Evolutionary conservation across 2,113 vertebrate genomes (phyloP).

Genomic region (Dicerorhinus sumatrensis): DNA sequence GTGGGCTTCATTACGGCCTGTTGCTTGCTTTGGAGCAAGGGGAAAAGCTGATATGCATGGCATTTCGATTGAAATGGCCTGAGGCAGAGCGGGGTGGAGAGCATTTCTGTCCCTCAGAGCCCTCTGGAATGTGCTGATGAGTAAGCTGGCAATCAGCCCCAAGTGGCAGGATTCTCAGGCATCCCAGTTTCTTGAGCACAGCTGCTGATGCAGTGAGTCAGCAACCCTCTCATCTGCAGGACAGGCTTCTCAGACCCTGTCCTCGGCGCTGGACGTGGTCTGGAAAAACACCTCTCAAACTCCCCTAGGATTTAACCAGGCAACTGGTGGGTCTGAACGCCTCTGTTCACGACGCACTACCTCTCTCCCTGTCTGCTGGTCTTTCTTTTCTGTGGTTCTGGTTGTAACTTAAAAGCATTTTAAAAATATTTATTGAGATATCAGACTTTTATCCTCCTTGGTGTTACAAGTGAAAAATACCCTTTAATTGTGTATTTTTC

Average conservation of each 20-base stretch:
- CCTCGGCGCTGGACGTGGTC: slow-evolving; percentile 70
- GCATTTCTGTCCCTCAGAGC: neutral
- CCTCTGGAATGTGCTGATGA: slow-evolving; percentile 65
- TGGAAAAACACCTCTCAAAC: neutral
- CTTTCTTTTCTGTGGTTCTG: neutral
- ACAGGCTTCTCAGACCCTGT: neutral
- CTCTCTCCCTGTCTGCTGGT: neutral
- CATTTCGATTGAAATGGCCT: neutral
- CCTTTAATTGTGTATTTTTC: neutral
- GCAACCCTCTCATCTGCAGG: neutral
- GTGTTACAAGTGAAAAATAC: neutral
- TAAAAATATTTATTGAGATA: neutral
- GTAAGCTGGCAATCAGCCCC: slow-evolving; percentile 61
- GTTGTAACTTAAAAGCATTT: neutral
- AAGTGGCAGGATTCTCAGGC: slow-evolving; percentile 35
- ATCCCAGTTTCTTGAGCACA: neutral
- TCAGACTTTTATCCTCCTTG: neutral
- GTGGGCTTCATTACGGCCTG: neutral
- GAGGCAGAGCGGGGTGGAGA: neutral
- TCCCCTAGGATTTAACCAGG: neutral
- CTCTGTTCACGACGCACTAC: neutral
- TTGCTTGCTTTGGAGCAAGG: neutral
- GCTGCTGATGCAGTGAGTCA: slow-evolving; percentile 44
- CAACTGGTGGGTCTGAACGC: accelerated
- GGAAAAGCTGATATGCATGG: neutral